These are phyloP conservation scores for Exocentrus adspersus DNA, from an alignment of 2,888 invertebrate genomes.

Conservation along the genomic window DNA sequence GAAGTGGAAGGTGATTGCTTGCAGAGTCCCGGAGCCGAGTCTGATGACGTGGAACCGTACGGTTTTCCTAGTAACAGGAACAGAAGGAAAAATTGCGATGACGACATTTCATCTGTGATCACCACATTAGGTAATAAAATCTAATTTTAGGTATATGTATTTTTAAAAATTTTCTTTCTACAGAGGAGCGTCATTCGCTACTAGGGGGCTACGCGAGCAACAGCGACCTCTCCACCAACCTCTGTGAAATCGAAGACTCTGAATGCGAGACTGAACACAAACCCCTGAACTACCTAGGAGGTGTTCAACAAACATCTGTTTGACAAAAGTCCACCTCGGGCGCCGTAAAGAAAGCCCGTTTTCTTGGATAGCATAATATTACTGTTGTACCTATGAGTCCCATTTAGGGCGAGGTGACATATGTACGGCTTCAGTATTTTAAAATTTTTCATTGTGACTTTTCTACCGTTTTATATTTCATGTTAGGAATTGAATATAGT, in stretches of 20 bases:
- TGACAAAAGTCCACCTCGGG: conserved; percentile 53
- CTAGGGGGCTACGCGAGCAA: conserved; percentile 78
- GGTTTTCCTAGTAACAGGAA: conserved; percentile 65
- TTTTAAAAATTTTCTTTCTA: not conserved
- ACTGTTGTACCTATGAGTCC: conserved; percentile 48
- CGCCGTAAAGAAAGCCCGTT: conserved; percentile 50
- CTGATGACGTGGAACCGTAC: conserved; percentile 65
- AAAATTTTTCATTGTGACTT: conserved; percentile 30
- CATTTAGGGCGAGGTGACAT: conserved; percentile 37
- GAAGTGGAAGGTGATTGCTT: conserved; percentile 70
- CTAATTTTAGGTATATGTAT: not conserved
- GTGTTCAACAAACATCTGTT: conserved; percentile 63
- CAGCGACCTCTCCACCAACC: conserved; percentile 86
- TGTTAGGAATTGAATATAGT: conserved; percentile 50
- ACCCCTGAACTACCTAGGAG: conserved; percentile 58
- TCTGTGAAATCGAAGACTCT: conserved; percentile 93
- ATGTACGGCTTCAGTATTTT: conserved; percentile 37
- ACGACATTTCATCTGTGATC: conserved; percentile 75
- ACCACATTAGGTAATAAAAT: conserved; percentile 73
- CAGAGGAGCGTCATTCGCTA: conserved; percentile 80
- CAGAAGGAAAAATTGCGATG: conserved; percentile 65
- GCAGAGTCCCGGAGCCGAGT: conserved; percentile 62
- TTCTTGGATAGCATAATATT: conserved; percentile 56
- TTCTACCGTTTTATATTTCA: conserved; percentile 38
- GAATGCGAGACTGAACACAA: conserved; percentile 72